These are phyloP conservation scores for Maniola jurtina DNA, from an alignment of 1,140 invertebrate genomes.

Conservation along the genomic window DNA sequence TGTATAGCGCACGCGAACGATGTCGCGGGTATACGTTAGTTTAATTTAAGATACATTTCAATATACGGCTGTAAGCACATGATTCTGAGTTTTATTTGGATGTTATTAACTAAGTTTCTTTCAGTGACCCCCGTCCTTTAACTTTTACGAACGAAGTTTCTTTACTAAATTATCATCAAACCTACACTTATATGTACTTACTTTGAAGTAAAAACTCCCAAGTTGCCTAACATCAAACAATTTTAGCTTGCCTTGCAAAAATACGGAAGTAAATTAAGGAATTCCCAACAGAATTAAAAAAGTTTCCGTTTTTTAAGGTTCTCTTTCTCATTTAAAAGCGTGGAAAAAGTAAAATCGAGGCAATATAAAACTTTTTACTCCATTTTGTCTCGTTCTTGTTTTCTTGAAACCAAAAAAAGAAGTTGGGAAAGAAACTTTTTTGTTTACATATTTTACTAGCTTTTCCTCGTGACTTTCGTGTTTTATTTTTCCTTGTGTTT, in stretches of 20 bases:
- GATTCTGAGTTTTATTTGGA: too few species aligned
- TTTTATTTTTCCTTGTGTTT: neutral
- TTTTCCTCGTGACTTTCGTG: neutral
- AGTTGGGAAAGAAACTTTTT: neutral
- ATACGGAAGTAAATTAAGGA: constrained; percentile 28
- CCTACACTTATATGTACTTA: neutral
- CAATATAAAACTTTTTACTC: constrained; percentile 29
- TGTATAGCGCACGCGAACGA: too few species aligned
- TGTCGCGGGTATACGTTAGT: too few species aligned
- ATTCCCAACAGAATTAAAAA: constrained; percentile 26
- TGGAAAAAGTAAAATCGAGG: constrained; percentile 23
- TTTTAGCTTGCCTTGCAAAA: constrained; percentile 26
- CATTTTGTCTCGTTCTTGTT: constrained; percentile 24
- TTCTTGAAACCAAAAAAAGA: neutral
- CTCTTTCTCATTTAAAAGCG: constrained; percentile 20
- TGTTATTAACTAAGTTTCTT: neutral
- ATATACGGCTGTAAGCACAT: too few species aligned
- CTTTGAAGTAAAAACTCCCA: constrained; percentile 6
- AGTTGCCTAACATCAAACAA: constrained; percentile 21
- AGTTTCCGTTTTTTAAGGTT: constrained; percentile 22
- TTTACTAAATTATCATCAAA: neutral
- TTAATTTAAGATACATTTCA: too few species aligned
- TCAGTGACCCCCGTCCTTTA: neutral
- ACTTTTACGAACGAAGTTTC: neutral
- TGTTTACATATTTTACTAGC: neutral